Percentiles rank a stretch among this genome's conserved stretches.
These are phyloP conservation scores for Choristoneura fumiferana DNA, from an alignment of 1,140 invertebrate genomes.

Conservation along the genomic window DNA sequence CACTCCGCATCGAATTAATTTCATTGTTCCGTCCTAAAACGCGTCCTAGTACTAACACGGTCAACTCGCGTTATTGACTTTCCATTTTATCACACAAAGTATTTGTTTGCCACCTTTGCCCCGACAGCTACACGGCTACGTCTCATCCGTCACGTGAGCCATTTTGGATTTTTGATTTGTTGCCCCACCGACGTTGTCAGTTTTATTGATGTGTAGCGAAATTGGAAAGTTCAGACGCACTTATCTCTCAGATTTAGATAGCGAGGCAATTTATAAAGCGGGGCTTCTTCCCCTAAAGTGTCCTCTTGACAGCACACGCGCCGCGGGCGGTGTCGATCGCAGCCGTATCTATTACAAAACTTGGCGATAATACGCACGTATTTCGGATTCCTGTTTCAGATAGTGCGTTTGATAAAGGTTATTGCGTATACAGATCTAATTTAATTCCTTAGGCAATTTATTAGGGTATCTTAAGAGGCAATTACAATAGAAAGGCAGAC, in stretches of 20 bases:
- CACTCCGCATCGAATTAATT: constrained; percentile 26
- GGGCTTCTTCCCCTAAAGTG: constrained; percentile 61
- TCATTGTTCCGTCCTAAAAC: neutral
- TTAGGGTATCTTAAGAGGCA: no score
- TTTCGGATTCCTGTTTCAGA: constrained; percentile 1
- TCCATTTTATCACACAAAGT: no score
- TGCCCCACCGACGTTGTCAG: constrained; percentile 54
- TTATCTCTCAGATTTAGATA: constrained; percentile 77
- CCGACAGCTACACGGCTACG: no score
- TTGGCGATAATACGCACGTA: constrained; percentile 12
- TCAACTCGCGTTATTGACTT: no score
- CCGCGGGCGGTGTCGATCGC: constrained; percentile 34
- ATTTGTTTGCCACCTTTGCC: no score
- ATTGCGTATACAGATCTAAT: constrained; percentile 6
- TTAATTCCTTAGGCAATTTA: neutral
- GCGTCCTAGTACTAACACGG: no score
- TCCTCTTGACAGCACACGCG: constrained; percentile 49
- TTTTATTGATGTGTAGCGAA: constrained; percentile 76
- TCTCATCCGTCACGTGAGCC: no score
- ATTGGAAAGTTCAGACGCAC: constrained; percentile 75
- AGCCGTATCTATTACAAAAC: constrained; percentile 18
- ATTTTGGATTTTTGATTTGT: constrained; percentile 65
- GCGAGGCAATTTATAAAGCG: constrained; percentile 72
- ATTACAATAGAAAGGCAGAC: no score
- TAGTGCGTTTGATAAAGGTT: neutral